A percentile compares a stretch with the other conserved stretches of the same genome.
phyloP scores from a whole-genome alignment of 2,113 vertebrate genomes.

The Malurus cyaneus region DNA sequence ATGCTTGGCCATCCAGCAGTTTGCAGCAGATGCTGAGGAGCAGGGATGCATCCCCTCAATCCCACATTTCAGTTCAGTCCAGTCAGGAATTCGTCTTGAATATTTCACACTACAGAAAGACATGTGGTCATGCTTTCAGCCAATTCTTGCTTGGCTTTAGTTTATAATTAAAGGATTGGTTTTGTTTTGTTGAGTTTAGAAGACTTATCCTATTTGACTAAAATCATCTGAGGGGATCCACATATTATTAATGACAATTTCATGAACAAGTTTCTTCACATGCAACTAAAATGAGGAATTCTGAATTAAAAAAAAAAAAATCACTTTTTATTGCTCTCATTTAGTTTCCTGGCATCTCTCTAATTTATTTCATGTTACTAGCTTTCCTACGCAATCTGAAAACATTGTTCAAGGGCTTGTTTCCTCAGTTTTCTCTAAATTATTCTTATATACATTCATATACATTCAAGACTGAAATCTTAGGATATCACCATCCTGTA shows the following conservation, averaged over 20 bases:
- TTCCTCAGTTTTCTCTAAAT: background rate
- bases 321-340: background rate
- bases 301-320: too few species aligned
- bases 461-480: background rate
- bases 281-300: background rate
- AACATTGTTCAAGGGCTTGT: background rate
- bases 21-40: background rate
- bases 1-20: background rate
- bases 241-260: background rate
- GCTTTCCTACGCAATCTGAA: background rate
- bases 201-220: background rate
- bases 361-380: background rate
- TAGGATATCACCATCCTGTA: background rate
- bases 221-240: background rate
- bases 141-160: background rate
- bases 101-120: background rate
- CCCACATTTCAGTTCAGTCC: background rate
- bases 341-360: background rate
- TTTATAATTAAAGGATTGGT: background rate
- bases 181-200: background rate
- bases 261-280: background rate
- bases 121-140: fast-evolving
- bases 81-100: background rate
- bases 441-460: background rate
- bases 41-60: background rate